phyloP scores from a whole-genome alignment of 2,797 vertebrate genomes.

The Melanogrammus aeglefinus region DNA sequence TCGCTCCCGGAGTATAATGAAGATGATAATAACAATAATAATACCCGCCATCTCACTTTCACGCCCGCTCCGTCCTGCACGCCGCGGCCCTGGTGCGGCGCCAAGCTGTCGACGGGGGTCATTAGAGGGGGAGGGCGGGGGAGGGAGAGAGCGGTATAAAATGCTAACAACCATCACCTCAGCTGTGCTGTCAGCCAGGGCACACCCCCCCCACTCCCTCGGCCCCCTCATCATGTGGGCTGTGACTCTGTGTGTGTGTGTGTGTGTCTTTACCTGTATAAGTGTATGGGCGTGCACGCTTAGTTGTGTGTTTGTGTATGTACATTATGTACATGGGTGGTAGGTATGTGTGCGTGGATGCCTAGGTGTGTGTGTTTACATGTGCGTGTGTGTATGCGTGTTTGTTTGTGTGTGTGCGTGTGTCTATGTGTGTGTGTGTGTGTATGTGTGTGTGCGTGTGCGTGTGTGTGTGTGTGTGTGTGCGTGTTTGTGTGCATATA shows the following conservation, averaged over 20 bases:
- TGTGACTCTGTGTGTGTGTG: too few relatives aligned
- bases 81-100: too few relatives aligned
- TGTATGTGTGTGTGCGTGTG: neutral
- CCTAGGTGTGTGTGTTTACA: too few relatives aligned
- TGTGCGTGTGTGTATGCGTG: too few relatives aligned
- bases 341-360: too few relatives aligned
- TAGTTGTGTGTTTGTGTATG: slow-evolving; percentile 1
- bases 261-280: too few relatives aligned
- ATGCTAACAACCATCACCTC: slow-evolving; percentile 58
- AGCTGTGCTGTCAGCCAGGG: slow-evolving; percentile 63
- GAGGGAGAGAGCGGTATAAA: slow-evolving; percentile 43
- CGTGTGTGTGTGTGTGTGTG: neutral
- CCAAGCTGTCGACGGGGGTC: slow-evolving; percentile 67
- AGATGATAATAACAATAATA: slow-evolving; percentile 71
- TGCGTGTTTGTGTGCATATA: slow-evolving; percentile 16
- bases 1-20: slow-evolving; percentile 55
- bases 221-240: neutral
- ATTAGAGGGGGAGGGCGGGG: slow-evolving; percentile 53
- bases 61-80: slow-evolving; percentile 46
- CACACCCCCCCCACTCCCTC: neutral
- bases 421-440: neutral
- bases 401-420: neutral
- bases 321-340: too few relatives aligned
- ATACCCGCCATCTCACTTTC: slow-evolving; percentile 51
- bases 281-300: too few relatives aligned